Evolutionary conservation across 2,888 invertebrate species (phyloP).

Genomic region (Uloborus plumipes): DNA sequence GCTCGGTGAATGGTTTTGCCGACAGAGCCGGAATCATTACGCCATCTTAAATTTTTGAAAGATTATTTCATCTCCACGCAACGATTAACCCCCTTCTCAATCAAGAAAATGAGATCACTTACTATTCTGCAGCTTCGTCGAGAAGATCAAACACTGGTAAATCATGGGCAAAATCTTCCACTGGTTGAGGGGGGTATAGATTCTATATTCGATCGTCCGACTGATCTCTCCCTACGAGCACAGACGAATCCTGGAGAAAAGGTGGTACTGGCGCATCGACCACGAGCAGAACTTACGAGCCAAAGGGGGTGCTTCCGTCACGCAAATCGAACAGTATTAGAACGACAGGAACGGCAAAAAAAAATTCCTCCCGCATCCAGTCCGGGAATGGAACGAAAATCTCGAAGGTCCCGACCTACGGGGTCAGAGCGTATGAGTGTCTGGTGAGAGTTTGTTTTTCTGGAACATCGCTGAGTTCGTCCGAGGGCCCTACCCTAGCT

Average conservation of each 20-base stretch:
- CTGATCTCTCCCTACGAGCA: slow-evolving; percentile 12
- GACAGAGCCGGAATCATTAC: too few species aligned
- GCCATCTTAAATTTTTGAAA: too few species aligned
- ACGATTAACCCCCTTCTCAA: too few species aligned
- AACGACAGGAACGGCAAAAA: not conserved
- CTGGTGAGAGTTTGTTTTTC: too few species aligned
- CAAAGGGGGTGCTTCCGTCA: slow-evolving; percentile 9
- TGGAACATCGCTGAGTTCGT: too few species aligned
- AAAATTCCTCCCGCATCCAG: not conserved
- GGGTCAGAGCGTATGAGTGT: too few species aligned
- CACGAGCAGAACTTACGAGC: slow-evolving; percentile 15
- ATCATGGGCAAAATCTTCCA: slow-evolving; percentile 20
- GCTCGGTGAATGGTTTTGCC: too few species aligned
- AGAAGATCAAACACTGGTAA: slow-evolving; percentile 25
- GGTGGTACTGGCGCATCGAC: slow-evolving; percentile 44
- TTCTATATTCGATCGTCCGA: slow-evolving; percentile 31
- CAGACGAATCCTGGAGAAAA: slow-evolving; percentile 11
- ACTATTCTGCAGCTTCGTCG: slow-evolving; percentile 23
- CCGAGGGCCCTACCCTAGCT: too few species aligned
- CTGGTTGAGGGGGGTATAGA: slow-evolving; percentile 5
- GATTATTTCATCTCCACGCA: too few species aligned
- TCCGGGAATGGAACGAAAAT: too few species aligned
- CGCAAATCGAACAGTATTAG: slow-evolving; percentile 16
- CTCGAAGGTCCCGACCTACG: too few species aligned
- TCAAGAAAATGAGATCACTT: slow-evolving; percentile 1